These are phyloP conservation scores for Microctenopoma stevenorrisi DNA, from an alignment of 2,797 vertebrate species.

Conservation along the genomic window DNA sequence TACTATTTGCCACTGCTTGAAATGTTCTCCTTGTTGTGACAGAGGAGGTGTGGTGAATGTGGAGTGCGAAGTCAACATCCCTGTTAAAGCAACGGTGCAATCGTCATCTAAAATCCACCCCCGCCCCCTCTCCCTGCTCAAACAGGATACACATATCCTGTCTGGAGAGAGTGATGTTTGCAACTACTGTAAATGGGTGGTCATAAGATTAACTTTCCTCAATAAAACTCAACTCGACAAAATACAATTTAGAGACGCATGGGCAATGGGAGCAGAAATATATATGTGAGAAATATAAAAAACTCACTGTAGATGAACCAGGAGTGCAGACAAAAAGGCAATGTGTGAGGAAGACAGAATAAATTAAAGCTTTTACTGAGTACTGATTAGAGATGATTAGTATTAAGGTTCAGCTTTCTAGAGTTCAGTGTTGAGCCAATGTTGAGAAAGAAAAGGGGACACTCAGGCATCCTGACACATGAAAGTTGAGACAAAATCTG, in stretches of 20 bases:
- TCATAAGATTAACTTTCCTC: not conserved
- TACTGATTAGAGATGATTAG: not conserved
- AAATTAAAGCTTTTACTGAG: no score
- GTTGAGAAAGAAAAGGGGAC: not conserved
- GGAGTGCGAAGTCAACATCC: not conserved
- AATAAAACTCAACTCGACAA: not conserved
- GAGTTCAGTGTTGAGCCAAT: no score
- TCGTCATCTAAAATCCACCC: not conserved
- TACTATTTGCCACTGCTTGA: no score
- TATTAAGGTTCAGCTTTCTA: no score
- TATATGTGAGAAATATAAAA: not conserved
- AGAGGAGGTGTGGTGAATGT: not conserved
- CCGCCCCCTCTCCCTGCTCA: not conserved
- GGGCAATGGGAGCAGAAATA: not conserved
- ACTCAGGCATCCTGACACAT: no score
- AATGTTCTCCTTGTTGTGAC: not conserved
- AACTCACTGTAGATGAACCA: not conserved
- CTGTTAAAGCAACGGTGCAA: not conserved
- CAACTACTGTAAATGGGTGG: constrained; percentile 1
- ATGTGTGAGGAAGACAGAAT: not conserved
- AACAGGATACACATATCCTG: constrained; percentile 8
- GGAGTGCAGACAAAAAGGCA: no score
- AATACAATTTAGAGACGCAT: not conserved
- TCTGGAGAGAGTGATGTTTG: not conserved
- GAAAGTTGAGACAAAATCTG: not conserved